Evolutionary conservation across 2,888 invertebrate species (phyloP).

Genomic region (Archaeoteleia sp.): DNA sequence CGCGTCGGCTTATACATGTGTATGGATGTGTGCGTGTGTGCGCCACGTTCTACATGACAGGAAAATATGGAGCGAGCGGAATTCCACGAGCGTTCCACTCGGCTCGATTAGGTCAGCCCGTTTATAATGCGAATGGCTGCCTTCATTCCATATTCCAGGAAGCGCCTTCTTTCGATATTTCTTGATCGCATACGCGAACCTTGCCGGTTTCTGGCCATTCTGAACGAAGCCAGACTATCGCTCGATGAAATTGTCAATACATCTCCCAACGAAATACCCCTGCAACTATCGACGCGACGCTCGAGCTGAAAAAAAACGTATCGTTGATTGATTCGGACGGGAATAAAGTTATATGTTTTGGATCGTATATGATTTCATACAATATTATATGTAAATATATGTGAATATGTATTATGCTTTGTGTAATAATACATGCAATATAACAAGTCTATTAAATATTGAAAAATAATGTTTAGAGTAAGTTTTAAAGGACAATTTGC

Average conservation of each 20-base stretch:
- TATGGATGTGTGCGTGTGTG: conserved; percentile 45
- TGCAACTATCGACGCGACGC: not conserved
- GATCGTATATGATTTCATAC: no score
- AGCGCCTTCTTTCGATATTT: conserved; percentile 67
- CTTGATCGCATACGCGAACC: conserved; percentile 49
- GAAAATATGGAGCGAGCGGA: conserved; percentile 71
- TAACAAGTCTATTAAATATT: no score
- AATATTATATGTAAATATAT: no score
- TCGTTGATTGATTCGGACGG: no score
- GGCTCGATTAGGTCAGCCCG: conserved; percentile 71
- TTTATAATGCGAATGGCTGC: conserved; percentile 62
- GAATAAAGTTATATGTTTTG: no score
- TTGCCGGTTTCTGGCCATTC: conserved; percentile 31
- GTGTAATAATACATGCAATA: no score
- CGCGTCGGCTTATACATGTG: no score
- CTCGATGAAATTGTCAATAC: conserved; percentile 36
- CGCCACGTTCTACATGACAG: conserved; percentile 61
- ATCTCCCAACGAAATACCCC: conserved; percentile 19
- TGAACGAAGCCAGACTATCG: conserved; percentile 30
- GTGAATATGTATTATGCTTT: no score
- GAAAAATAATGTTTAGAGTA: no score
- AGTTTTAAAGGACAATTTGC: no score
- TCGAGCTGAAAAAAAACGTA: no score
- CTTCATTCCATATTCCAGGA: conserved; percentile 70
- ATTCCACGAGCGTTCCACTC: conserved; percentile 70